phyloP scores from a whole-genome alignment of 2,888 invertebrate species.

The Cephus rjabovi region DNA sequence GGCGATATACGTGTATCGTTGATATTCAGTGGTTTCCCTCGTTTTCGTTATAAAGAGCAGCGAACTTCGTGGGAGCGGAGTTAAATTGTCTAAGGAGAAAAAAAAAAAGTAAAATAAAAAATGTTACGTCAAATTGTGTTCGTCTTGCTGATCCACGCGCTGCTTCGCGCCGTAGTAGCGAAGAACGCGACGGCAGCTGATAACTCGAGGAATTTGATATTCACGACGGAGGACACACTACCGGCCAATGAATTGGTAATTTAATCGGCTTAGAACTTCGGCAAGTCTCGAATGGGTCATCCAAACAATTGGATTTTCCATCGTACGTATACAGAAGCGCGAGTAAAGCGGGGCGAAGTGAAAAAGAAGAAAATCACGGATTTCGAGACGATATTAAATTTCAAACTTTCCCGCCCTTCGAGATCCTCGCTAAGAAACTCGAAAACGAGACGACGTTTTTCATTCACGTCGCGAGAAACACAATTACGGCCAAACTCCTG shows the following conservation, averaged over 20 bases:
- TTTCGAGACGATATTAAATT: not conserved
- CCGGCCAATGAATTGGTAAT: constrained; percentile 38
- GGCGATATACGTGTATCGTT: not conserved
- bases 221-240: constrained; percentile 45
- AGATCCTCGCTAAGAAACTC: not conserved
- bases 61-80: constrained; percentile 19
- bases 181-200: not conserved
- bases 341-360: not conserved
- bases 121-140: constrained; percentile 36
- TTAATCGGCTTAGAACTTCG: not conserved
- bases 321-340: not conserved
- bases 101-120: constrained; percentile 14
- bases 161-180: constrained; percentile 15
- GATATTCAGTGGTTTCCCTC: constrained; percentile 17
- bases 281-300: not conserved
- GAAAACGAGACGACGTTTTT: not conserved
- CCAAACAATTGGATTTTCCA: not conserved
- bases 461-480: not conserved
- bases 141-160: constrained; percentile 25
- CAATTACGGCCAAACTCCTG: not conserved
- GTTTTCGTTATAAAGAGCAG: constrained; percentile 30
- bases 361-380: not conserved
- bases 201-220: constrained; percentile 22
- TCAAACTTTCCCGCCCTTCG: not conserved
- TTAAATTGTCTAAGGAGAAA: constrained; percentile 35